Evolutionary conservation across 2,888 invertebrate species (phyloP).

Genomic region (Venustoraphidia nigricollis): DNA sequence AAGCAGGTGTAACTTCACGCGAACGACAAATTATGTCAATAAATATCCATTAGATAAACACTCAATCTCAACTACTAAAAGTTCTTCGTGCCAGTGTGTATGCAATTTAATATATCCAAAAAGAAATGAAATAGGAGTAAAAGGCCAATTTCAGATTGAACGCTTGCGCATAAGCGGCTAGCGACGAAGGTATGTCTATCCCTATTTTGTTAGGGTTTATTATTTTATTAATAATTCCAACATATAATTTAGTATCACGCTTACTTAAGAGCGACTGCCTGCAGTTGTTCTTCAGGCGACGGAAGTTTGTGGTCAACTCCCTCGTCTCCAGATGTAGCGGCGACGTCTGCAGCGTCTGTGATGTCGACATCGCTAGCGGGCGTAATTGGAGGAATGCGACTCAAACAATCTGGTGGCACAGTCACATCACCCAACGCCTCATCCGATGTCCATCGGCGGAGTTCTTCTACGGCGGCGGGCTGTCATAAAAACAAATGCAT

Average conservation of each 20-base stretch:
- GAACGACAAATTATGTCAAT: too few relatives aligned
- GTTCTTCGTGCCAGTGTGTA: too few relatives aligned
- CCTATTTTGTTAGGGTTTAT: too few relatives aligned
- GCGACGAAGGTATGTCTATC: too few relatives aligned
- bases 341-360: slow-evolving; percentile 29
- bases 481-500: slow-evolving; percentile 24
- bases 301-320: slow-evolving; percentile 74
- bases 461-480: slow-evolving; percentile 67
- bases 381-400: slow-evolving; percentile 42
- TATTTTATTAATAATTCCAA: too few relatives aligned
- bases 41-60: too few relatives aligned
- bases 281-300: slow-evolving; percentile 74
- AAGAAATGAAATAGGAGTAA: too few relatives aligned
- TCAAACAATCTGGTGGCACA: slow-evolving; percentile 60
- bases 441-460: slow-evolving; percentile 72
- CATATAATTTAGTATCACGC: slow-evolving; percentile 15
- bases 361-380: slow-evolving; percentile 30
- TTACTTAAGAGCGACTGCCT: slow-evolving; percentile 70
- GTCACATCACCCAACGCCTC: slow-evolving; percentile 73
- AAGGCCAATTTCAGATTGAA: too few relatives aligned
- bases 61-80: too few relatives aligned
- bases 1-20: too few relatives aligned
- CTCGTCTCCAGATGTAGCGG: slow-evolving; percentile 42
- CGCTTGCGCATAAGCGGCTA: too few relatives aligned
- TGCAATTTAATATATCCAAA: too few relatives aligned